Conservation (phyloP, 1,140 invertebrate species). For the Anastrepha obliqua region DNA sequence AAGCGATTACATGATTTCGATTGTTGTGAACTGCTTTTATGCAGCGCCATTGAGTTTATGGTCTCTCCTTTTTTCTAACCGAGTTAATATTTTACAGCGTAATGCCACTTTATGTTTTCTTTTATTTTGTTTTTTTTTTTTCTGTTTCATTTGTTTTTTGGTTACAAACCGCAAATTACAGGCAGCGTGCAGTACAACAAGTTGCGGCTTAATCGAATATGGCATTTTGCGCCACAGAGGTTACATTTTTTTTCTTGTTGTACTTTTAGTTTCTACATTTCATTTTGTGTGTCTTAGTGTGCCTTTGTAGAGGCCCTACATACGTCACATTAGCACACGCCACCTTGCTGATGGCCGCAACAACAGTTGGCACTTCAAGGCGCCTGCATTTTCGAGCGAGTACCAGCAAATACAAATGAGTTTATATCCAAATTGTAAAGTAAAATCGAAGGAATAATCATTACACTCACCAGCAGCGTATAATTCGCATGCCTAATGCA, state of each 20-base stretch:
- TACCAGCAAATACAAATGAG: background rate
- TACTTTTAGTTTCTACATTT: background rate
- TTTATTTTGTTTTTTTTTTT: too few relatives aligned
- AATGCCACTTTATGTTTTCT: too few relatives aligned
- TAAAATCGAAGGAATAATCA: background rate
- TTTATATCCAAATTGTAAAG: slow-evolving; percentile 4
- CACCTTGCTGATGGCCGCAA: background rate
- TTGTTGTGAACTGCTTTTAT: background rate
- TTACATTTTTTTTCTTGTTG: background rate
- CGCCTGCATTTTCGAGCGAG: background rate
- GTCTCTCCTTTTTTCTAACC: too few relatives aligned
- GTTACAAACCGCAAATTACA: slow-evolving; percentile 33
- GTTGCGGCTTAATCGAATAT: background rate
- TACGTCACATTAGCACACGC: background rate
- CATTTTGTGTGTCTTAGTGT: background rate
- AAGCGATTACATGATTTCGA: background rate
- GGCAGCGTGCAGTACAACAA: background rate
- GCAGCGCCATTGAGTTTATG: too few relatives aligned
- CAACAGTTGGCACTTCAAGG: slow-evolving; percentile 35
- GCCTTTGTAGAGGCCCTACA: background rate
- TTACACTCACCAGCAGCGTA: background rate
- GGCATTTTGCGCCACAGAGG: background rate
- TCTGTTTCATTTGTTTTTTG: background rate
- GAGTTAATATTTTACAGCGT: too few relatives aligned
- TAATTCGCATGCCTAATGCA: background rate